Conservation (phyloP, 2,888 invertebrate species). For the Thyatira batis region DNA sequence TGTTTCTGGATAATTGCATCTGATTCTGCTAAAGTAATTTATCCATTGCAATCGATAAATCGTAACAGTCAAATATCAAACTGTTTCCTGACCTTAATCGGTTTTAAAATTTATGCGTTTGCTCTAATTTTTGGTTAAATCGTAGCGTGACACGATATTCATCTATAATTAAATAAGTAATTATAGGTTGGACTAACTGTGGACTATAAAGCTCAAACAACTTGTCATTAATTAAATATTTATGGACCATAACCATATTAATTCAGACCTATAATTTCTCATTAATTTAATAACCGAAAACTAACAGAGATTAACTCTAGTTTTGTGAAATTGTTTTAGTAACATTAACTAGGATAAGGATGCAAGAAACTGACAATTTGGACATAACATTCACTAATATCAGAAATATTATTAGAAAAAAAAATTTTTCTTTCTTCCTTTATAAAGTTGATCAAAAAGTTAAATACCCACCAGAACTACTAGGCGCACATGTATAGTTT, state of each 20-base stretch:
- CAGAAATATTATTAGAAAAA: too few species aligned
- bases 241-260: not conserved
- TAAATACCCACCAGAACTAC: slow-evolving; percentile 87
- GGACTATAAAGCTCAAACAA: not conserved
- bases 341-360: too few species aligned
- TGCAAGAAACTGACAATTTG: too few species aligned
- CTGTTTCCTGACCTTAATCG: slow-evolving; percentile 37
- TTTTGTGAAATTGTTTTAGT: too few species aligned
- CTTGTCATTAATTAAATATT: not conserved
- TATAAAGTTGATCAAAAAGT: too few species aligned
- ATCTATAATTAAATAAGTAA: slow-evolving; percentile 3
- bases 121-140: slow-evolving; percentile 29
- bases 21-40: slow-evolving; percentile 14
- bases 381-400: too few species aligned
- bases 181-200: not conserved
- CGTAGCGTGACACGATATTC: slow-evolving; percentile 12
- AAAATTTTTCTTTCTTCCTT: too few species aligned
- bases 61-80: slow-evolving; percentile 40
- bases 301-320: too few species aligned
- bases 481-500: slow-evolving; percentile 95
- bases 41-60: slow-evolving; percentile 38
- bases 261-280: not conserved
- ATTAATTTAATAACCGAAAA: too few species aligned
- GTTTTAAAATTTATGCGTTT: slow-evolving; percentile 38
- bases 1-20: not conserved